These are phyloP conservation scores for Phorcus lineatus DNA, from an alignment of 2,888 invertebrate species.

Conservation along the genomic window DNA sequence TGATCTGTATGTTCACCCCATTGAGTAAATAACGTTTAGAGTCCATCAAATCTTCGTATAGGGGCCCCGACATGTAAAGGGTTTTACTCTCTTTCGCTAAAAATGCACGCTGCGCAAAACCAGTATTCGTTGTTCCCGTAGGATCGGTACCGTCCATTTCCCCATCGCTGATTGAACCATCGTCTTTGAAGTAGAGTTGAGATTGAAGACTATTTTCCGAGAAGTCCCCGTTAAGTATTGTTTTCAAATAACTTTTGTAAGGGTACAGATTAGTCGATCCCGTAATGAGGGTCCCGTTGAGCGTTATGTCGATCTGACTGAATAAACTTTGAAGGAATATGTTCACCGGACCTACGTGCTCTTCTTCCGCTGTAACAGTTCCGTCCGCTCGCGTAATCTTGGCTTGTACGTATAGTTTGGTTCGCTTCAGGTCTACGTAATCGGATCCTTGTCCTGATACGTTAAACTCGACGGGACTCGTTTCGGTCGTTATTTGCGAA, in stretches of 20 bases:
- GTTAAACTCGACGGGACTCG: constrained; percentile 36
- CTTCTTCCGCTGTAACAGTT: not conserved
- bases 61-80: constrained; percentile 23
- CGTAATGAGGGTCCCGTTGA: constrained; percentile 34
- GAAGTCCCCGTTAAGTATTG: constrained; percentile 19
- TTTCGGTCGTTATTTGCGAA: constrained; percentile 22
- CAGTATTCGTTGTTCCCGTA: not conserved
- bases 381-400: constrained; percentile 37
- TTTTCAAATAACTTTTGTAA: constrained; percentile 38
- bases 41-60: constrained; percentile 24
- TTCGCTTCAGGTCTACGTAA: constrained; percentile 37
- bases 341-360: constrained; percentile 34
- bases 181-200: constrained; percentile 1
- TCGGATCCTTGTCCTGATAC: constrained; percentile 34
- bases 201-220: not conserved
- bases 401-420: constrained; percentile 34
- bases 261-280: constrained; percentile 38
- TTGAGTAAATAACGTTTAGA: constrained; percentile 29
- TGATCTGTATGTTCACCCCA: constrained; percentile 29
- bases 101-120: not conserved
- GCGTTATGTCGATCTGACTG: constrained; percentile 36
- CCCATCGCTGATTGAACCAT: not conserved
- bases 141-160: constrained; percentile 5
- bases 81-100: constrained; percentile 12
- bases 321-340: constrained; percentile 32